Evolutionary conservation across 1,140 invertebrate species (phyloP).

Genomic region (Oncopeltus fasciatus): DNA sequence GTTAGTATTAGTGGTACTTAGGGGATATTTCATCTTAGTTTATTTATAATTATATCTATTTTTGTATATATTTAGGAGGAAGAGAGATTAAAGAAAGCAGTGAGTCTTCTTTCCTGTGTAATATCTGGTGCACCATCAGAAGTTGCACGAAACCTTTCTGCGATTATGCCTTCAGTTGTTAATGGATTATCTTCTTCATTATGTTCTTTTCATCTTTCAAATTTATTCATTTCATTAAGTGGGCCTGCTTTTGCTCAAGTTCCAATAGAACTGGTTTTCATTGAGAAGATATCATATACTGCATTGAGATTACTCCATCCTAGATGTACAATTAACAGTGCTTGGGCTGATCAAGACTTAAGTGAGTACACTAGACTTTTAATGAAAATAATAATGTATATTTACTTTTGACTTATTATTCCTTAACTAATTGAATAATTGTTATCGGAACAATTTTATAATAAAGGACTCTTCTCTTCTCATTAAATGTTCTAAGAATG

Average conservation of each 20-base stretch:
- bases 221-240: conserved; percentile 43
- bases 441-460: too few species aligned
- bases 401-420: not conserved
- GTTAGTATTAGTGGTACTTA: too few species aligned
- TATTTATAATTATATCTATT: conserved; percentile 1
- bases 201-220: conserved; percentile 44
- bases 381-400: not conserved
- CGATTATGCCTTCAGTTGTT: conserved; percentile 45
- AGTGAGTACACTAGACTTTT: conserved; percentile 21
- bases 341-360: conserved; percentile 63
- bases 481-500: too few species aligned
- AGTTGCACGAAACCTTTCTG: conserved; percentile 27
- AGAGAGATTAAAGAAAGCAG: conserved; percentile 26
- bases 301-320: conserved; percentile 60
- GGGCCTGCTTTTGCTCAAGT: conserved; percentile 20
- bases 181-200: conserved; percentile 49
- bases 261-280: conserved; percentile 1
- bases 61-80: conserved; percentile 20
- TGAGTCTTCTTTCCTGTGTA: conserved; percentile 47
- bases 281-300: conserved; percentile 39
- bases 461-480: too few species aligned
- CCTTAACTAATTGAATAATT: too few species aligned
- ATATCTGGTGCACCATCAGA: conserved; percentile 31
- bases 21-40: too few species aligned
- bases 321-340: conserved; percentile 55